Base-by-base conservation (phyloP, 2,888 invertebrate genomes). In the Physocephala rufipes region DNA sequence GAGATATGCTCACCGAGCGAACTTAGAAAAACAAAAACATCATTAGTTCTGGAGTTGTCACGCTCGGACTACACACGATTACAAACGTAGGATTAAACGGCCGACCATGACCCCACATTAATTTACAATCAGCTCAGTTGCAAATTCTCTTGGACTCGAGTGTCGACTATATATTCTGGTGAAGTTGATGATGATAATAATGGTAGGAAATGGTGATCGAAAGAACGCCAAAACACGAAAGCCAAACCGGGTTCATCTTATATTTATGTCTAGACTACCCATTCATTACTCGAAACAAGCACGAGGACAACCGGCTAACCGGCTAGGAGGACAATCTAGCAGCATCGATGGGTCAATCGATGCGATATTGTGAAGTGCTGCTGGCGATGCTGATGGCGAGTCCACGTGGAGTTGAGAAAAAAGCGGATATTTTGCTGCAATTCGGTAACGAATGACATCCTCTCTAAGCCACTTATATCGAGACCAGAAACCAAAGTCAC, bases 231-330 rank as follows among this genome's bases (percentile, higher is more conserved):
- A 21, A n/a, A 26, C 59, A 21, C 49, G 62, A 61, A 61, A 68
- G 68, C 47, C 62, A 51, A 68, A 53, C 61, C 19, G 62, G n/a
- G 62, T 62, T 68, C 61, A 68, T 68, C 68, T 61, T 24, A 43
- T 68, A 68, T 68, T 61, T 62, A 68, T 68, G 68, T 68, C 61
- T 62, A 61, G 61, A 62, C 68, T 47, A 36, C 51, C 51, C 68
- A 68, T 68, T 68, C 26, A 15, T 3, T 36, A 4, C 36, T 7
- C 36, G 9, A 9, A 4, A 36, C 36, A 58, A 36, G 36, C 36
- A 21, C 19, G 12, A 55, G 19, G 13, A 55, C 58, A 58, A 43
- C 1, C 62, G 19, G 12, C 43, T 12, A n/a, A 51, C 19, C 49
- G 49, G 28, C 2, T 30, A 64, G n/a, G n/a, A n/a, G n/a, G n/a